Evolutionary conservation across 2,797 vertebrate species (phyloP).

Genomic region (Gymnothorax reevesii): DNA sequence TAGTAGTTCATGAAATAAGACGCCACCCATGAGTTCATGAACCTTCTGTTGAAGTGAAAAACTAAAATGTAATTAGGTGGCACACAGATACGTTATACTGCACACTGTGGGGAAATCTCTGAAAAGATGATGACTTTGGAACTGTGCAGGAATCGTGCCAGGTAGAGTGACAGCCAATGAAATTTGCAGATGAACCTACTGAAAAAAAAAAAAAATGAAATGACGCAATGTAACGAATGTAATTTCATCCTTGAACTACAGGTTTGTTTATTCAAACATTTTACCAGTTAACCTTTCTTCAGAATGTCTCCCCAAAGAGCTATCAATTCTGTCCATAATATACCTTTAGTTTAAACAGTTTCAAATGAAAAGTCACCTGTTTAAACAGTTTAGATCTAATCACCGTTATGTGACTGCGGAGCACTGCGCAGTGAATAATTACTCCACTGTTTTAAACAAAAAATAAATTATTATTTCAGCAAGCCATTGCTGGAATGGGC

Average conservation of each 20-base stretch:
- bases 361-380: slow-evolving; percentile 29
- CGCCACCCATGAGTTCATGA: neutral
- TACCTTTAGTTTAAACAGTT: slow-evolving; percentile 21
- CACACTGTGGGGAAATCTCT: neutral
- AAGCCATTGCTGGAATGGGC: neutral
- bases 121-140: neutral
- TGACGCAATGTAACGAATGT: slow-evolving; percentile 27
- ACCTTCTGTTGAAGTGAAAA: neutral
- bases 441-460: slow-evolving; percentile 21
- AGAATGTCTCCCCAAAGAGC: slow-evolving; percentile 10
- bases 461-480: neutral
- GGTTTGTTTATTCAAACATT: slow-evolving; percentile 26
- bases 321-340: slow-evolving; percentile 1
- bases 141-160: neutral
- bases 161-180: neutral
- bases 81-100: neutral
- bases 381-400: slow-evolving; percentile 32
- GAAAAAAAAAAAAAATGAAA: slow-evolving; percentile 12
- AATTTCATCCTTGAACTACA: slow-evolving; percentile 19
- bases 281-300: slow-evolving; percentile 20
- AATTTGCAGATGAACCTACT: neutral
- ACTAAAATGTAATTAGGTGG: neutral
- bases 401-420: neutral
- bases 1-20: neutral
- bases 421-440: slow-evolving; percentile 18